Percentiles rank a stretch among this genome's conserved stretches.
Conservation (phyloP, 2,888 invertebrate genomes). For the Synergus gifuensis region DNA sequence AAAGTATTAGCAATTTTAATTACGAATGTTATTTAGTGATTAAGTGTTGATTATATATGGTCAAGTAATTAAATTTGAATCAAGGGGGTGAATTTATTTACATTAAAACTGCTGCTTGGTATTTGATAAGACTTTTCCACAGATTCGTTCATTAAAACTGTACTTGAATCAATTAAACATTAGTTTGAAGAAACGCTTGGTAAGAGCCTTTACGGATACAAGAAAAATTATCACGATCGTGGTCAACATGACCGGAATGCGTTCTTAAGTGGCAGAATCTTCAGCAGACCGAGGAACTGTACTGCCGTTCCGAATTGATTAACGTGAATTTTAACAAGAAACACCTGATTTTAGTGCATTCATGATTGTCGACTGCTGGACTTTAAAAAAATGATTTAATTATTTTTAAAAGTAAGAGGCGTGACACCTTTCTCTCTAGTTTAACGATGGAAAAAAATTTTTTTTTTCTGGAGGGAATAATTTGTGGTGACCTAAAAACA, state of each 20-base stretch:
- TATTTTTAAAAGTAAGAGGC: no score
- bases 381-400: no score
- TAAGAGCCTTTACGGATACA: conserved; percentile 21
- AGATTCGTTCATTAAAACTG: conserved; percentile 26
- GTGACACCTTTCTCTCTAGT: no score
- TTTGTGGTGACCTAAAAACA: no score
- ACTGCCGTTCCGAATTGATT: neutral
- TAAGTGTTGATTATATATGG: neutral
- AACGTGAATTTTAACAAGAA: neutral
- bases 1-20: conserved; percentile 30
- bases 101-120: neutral
- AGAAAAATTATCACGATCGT: conserved; percentile 10
- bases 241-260: neutral
- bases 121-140: conserved; percentile 2
- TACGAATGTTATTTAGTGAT: neutral
- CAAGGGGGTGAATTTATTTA: neutral
- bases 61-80: neutral
- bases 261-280: neutral
- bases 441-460: no score
- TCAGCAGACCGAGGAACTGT: neutral
- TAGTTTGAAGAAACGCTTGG: conserved; percentile 24
- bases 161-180: conserved; percentile 33
- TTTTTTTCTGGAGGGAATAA: no score
- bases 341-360: neutral
- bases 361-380: neutral